phyloP scores from a whole-genome alignment of 2,888 invertebrate genomes.

The Yponomeuta malinellus region DNA sequence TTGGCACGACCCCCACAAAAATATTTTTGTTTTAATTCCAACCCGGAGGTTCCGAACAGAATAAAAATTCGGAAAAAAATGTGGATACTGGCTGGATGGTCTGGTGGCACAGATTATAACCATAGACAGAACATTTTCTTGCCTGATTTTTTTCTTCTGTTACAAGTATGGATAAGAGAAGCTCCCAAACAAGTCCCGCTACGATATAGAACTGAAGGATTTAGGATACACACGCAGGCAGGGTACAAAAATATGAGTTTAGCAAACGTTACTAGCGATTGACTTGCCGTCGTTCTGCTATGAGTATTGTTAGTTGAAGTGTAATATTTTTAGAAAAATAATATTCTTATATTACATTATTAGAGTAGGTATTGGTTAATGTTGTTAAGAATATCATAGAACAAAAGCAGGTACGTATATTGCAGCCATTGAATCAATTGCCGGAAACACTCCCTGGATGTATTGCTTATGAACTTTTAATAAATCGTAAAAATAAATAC shows the following conservation, averaged over 20 bases:
- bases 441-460: too few relatives aligned
- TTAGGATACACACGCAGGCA: too few relatives aligned
- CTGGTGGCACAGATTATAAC: neutral
- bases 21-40: slow-evolving; percentile 32
- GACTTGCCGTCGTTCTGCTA: slow-evolving; percentile 30
- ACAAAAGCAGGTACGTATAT: neutral
- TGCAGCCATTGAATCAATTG: too few relatives aligned
- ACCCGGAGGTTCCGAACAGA: slow-evolving; percentile 61
- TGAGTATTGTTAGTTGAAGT: slow-evolving; percentile 38
- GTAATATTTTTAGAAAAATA: slow-evolving; percentile 64
- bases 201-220: too few relatives aligned
- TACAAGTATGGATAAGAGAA: neutral
- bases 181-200: too few relatives aligned
- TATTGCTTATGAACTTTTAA: too few relatives aligned
- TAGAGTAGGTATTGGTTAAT: slow-evolving; percentile 25
- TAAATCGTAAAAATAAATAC: too few relatives aligned
- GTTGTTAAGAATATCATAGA: slow-evolving; percentile 28
- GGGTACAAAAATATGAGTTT: slow-evolving; percentile 18
- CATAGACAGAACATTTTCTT: neutral
- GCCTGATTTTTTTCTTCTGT: neutral
- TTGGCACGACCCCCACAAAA: neutral
- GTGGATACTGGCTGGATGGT: neutral
- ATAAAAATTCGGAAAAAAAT: slow-evolving; percentile 20
- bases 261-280: slow-evolving; percentile 12
- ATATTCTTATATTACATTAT: slow-evolving; percentile 39